Evolutionary conservation across 1,140 invertebrate species (phyloP), one percentile per base, ranked within the genome.

Genomic region (Procambarus clarkii): DNA sequence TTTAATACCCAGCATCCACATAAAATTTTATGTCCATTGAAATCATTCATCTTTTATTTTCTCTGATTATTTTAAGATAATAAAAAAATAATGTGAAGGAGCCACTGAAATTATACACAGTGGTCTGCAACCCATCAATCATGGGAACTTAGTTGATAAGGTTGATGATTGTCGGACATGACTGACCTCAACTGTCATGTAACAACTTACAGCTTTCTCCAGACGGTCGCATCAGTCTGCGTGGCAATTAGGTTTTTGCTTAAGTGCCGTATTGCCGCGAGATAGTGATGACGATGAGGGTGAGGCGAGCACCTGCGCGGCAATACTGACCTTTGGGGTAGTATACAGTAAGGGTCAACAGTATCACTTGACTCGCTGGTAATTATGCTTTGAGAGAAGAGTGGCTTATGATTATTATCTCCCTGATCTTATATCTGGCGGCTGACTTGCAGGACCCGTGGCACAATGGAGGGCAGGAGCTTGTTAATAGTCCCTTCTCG

Each of bases 371-470:
- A 74, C 24, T 74, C 81, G 34, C 34, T 69, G 58, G 58, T 83
- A 83, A 83, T 83, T 83, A 83, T 83, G 34, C 81, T 69, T 83
- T 69, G 60, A 69, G 81, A 60, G 50, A 69, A n/a, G 34, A 44
- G 3, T 69, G 58, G 81, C 24, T 34, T 83, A 18, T 83, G 58
- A 83, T 64, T 83, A 69, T 69, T 83, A 83, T 83, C 81, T 34
- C 2, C 34, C 34, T 45, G 58, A 83, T 83, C 81, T 69, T 45
- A 83, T 83, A 69, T 64, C 81, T 83, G 34, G 34, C 24, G 81
- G 54, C 58, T 83, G 81, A 83, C 81, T 83, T 83, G 81, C 81
- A 69, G 15, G 81, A 83, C 13, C 69, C 24, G 45, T n/a, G 58
- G 69, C 11, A 74, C 69, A 34, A 11, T 8, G 69, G n/a, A 74